Conservation (phyloP, 2,113 vertebrate species). For the Hippocampus zosterae region DNA sequence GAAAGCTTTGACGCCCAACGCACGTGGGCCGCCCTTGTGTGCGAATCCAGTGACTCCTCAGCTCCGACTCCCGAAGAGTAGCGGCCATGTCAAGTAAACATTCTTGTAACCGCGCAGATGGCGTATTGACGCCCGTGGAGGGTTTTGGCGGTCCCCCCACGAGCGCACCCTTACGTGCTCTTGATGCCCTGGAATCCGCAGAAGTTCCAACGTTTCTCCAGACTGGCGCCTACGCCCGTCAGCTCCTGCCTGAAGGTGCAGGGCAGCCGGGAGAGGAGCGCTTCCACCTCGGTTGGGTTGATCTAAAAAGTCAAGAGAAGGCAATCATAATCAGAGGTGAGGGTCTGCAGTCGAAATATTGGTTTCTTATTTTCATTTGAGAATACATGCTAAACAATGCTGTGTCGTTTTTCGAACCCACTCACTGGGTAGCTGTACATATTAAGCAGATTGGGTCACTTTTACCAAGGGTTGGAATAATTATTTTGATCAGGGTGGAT, state of each 20-base stretch:
- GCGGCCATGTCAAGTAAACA: constrained; percentile 28
- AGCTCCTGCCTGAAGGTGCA: constrained; percentile 92
- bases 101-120: constrained; percentile 26
- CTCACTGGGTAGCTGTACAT: no score
- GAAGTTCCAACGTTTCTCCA: constrained; percentile 97
- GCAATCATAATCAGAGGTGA: no score
- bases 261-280: constrained; percentile 85
- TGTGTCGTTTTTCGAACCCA: no score
- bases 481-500: no score
- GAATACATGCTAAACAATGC: no score
- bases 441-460: no score
- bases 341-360: no score
- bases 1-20: constrained; percentile 13
- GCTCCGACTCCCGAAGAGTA: constrained; percentile 21
- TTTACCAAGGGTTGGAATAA: no score
- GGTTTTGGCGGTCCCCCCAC: constrained; percentile 4
- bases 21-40: constrained; percentile 20
- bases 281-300: constrained; percentile 83
- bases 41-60: constrained; percentile 50
- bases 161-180: constrained; percentile 70
- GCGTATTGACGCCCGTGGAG: not conserved
- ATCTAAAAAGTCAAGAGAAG: constrained; percentile 70
- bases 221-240: constrained; percentile 89
- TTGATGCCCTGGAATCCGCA: constrained; percentile 93
- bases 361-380: no score